Evolutionary conservation across 2,888 invertebrate genomes (phyloP).

Genomic region (Drosophila subsilvestris): DNA sequence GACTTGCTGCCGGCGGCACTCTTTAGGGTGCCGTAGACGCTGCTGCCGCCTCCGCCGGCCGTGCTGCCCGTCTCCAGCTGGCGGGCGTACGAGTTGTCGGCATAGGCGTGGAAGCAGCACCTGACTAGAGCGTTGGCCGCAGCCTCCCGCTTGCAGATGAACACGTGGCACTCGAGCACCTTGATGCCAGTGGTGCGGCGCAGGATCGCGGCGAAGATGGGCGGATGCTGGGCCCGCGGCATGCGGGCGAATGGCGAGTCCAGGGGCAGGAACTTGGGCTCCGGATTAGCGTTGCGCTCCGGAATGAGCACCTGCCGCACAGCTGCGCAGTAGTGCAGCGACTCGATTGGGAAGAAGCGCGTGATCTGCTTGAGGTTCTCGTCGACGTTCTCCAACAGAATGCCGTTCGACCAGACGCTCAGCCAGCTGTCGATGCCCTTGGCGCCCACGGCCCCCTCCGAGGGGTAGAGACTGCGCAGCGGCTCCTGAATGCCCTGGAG

Average conservation of each 20-base stretch:
- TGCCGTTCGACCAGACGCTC: constrained; percentile 98
- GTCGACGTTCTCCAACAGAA: constrained; percentile 97
- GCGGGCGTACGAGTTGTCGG: constrained; percentile 96
- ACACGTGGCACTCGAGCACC: constrained; percentile 99
- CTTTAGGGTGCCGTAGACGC: constrained; percentile 85
- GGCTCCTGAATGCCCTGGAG: constrained; percentile 99
- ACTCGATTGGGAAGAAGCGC: constrained; percentile 97
- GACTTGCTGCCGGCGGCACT: constrained; percentile 82
- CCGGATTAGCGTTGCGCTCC: constrained; percentile 87
- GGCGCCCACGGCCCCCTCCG: constrained; percentile 94
- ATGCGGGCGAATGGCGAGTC: constrained; percentile 98
- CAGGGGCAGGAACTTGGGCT: constrained; percentile 95
- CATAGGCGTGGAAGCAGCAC: constrained; percentile 99
- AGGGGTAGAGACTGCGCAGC: constrained; percentile 96
- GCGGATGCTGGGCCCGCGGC: constrained; percentile 96
- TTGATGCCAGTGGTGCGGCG: constrained; percentile 98
- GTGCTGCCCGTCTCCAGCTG: constrained; percentile 89
- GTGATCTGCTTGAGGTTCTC: constrained; percentile 97
- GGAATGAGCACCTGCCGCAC: constrained; percentile 92
- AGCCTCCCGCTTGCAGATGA: constrained; percentile 97
- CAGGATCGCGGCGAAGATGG: constrained; percentile 97
- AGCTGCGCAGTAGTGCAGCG: constrained; percentile 97
- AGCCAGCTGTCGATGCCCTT: constrained; percentile 98
- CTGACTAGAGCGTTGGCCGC: constrained; percentile 98
- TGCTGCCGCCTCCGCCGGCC: constrained; percentile 84